Percentiles rank a stretch among this genome's conserved stretches.
Conservation (phyloP, 2,113 vertebrate species). For the Centropus bengalensis region DNA sequence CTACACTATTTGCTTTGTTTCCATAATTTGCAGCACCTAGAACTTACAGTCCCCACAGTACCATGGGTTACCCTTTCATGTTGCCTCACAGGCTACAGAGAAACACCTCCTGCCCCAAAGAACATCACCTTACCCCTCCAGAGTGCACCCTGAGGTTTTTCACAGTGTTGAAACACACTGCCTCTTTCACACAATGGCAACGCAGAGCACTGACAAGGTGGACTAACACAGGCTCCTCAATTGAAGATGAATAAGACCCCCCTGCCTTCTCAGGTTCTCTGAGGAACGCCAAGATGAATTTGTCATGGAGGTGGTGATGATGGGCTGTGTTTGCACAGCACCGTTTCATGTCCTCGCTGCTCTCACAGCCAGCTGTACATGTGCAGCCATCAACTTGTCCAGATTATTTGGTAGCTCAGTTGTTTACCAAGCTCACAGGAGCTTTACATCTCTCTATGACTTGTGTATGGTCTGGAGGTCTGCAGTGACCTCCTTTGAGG, state of each 20-base stretch:
- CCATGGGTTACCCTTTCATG: rapidly evolving
- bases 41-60: neutral
- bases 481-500: neutral
- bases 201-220: neutral
- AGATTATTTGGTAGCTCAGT: neutral
- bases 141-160: rapidly evolving
- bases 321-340: neutral
- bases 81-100: neutral
- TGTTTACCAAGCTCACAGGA: neutral
- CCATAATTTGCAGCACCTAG: neutral
- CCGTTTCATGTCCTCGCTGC: neutral
- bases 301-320: neutral
- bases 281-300: neutral
- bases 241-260: neutral
- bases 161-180: neutral
- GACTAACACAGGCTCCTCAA: neutral
- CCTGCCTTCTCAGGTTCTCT: neutral
- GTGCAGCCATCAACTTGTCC: neutral
- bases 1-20: neutral
- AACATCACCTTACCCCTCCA: neutral
- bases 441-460: neutral
- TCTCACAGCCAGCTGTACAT: neutral
- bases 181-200: neutral
- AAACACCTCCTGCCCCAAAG: neutral
- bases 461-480: neutral